Evolutionary conservation across 2,113 vertebrate species (phyloP).

Genomic region (Oceanodroma tethys): DNA sequence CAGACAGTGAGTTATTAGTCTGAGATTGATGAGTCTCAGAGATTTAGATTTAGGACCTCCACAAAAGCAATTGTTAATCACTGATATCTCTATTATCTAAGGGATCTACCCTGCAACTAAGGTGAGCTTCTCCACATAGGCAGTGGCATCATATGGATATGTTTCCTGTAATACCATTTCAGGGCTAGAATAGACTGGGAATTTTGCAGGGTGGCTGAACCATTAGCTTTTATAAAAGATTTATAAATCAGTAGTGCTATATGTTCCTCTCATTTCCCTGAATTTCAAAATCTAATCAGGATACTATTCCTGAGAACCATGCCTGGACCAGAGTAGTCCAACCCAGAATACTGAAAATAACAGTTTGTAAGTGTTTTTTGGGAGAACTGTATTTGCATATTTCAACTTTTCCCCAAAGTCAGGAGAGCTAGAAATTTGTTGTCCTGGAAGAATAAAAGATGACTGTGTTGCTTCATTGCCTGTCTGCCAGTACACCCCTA

Average conservation of each 20-base stretch:
- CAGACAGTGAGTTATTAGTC: background rate
- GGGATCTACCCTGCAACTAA: background rate
- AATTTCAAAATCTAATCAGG: background rate
- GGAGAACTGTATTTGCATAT: background rate
- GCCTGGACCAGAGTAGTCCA: background rate
- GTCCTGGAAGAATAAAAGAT: background rate
- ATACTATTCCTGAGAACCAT: background rate
- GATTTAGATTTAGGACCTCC: background rate
- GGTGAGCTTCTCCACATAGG: background rate
- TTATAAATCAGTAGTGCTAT: background rate
- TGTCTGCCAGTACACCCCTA: background rate
- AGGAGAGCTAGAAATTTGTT: background rate
- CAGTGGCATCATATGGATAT: background rate
- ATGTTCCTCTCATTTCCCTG: background rate
- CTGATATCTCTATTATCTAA: background rate
- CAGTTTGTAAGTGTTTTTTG: background rate
- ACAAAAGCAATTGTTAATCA: background rate
- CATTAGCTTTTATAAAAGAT: background rate
- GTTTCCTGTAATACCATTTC: background rate
- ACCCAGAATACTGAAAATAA: background rate
- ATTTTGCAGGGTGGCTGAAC: fast-evolving
- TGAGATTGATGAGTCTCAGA: background rate
- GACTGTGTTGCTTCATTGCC: background rate
- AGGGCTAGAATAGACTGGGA: background rate
- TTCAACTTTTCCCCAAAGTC: background rate